Base-by-base conservation (phyloP, 2,888 invertebrate species). In the Morpho helenor region DNA sequence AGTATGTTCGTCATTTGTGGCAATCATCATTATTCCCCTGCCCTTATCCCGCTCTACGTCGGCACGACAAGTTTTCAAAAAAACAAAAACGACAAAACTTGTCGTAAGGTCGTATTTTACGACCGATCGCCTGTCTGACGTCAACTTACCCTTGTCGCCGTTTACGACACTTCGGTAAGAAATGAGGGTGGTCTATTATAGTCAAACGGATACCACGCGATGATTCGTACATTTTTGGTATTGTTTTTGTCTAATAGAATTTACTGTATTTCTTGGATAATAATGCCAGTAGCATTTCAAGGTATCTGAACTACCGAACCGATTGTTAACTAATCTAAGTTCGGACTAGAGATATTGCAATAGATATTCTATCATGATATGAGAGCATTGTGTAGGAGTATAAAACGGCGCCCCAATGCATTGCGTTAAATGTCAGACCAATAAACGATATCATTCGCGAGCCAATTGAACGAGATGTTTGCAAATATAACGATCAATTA, bases 401-500 rank as follows among this genome's bases (percentile, higher is more conserved):
- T 55, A 56, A 55, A 53, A 49, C 49, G 51, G 49, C 49, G 58
- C 58, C 54, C 42, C 47, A 49, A 59, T 59, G 59, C 62, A 52
- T 56, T 57, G 52, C 16, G 57, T 50, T 60, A 59, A 62, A 64
- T 66, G 62, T 60, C 64, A 56, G 56, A 58, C 62, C 61, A 63
- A 63, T 62, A 70, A 69, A 68, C 63, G 66, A 68, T 67, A 62
- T 63, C 65, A 70, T 69, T 70, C 62, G 61, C 60, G 52, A 60
- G 64, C 63, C 65, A 68, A 70, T 69, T 68, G 63, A 68, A 65
- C 66, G 62, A 55, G 56, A 68, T 68, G 67, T 68, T 71, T 65
- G 68, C 70, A 70, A 68, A 73, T 54, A 65, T 68, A 65, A 61
- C 61, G 65, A 64, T 62, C 60, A 66, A 68, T 70, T 69, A 69